Evolutionary conservation across 1,140 invertebrate species (phyloP), one percentile per base, ranked within the genome.

Genomic region (Contarinia nasturtii): DNA sequence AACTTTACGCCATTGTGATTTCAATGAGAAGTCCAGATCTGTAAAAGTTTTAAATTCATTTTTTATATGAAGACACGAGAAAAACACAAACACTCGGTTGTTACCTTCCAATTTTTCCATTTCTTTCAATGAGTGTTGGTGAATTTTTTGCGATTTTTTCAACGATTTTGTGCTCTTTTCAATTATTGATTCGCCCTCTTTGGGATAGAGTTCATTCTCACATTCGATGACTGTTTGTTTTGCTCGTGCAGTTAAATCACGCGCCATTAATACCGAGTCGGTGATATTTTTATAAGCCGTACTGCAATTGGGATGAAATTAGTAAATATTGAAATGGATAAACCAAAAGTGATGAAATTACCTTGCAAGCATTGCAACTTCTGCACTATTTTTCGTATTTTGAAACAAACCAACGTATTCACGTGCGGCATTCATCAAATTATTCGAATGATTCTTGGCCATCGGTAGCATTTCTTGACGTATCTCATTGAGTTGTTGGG

Each of bases 231-330:
- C 73, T 46, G 69, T 66, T 43, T 70, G 66, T 41, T 73, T 69
- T 22, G 76, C 71, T 33, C 72, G 61, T 21, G 76, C 63, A 1
- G 78, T 72, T 12, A 77, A 73, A 33, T 66, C 57, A 15, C 72
- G 68, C 0, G 86, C 86, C 48, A 73, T 69, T n/a, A 67, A 57
- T 0, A 81, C 81, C 20, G 76, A 74, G 15, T 72, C 58, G 0
- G 82, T 74, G 45, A 94, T 90, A 52, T 78, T 77, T 53, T 83
- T 71, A 60, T 90, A 91, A 0, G 82, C 86, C 46, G 76, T 74
- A 37, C 86, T 88, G 1, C 12, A 48, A 27, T 2, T 12, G 38
- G 38, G n/a, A 10, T 46, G 19, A 5, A 20, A 44, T 27, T 27
- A 27, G 10, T 5, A 3, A 27, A 10, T 27, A 27, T 5, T 27